A percentile compares a stretch with the other conserved stretches of the same genome.
These are phyloP conservation scores for Kryptopterus vitreolus DNA, from an alignment of 2,797 vertebrate genomes.

Conservation along the genomic window DNA sequence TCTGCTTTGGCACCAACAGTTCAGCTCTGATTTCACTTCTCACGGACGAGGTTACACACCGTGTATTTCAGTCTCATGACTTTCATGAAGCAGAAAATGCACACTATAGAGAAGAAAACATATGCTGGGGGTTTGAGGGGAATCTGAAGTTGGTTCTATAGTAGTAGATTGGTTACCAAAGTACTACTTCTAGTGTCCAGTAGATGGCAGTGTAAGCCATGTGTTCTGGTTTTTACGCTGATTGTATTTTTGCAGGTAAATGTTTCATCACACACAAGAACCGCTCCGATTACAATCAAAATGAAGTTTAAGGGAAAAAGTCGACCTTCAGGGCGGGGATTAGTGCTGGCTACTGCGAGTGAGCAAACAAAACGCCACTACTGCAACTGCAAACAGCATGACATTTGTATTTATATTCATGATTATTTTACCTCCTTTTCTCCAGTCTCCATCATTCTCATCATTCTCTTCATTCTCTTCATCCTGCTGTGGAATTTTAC, in stretches of 20 bases:
- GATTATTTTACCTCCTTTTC: background rate
- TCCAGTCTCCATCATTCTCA: slow-evolving; percentile 8
- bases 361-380: slow-evolving; percentile 47
- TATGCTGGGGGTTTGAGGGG: too few relatives aligned
- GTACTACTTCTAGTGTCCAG: slow-evolving; percentile 20
- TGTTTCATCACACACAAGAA: slow-evolving; percentile 80
- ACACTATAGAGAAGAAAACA: too few relatives aligned
- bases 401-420: background rate
- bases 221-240: background rate
- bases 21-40: slow-evolving; percentile 60
- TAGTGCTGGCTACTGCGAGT: slow-evolving; percentile 92
- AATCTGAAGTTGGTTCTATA: background rate
- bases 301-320: slow-evolving; percentile 91
- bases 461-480: slow-evolving; percentile 29
- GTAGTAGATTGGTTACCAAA: background rate
- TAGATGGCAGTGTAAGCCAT: slow-evolving; percentile 20
- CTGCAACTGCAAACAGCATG: too few relatives aligned
- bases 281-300: slow-evolving; percentile 75
- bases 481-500: slow-evolving; percentile 45
- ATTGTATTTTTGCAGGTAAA: slow-evolving; percentile 72
- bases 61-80: background rate
- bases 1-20: too few relatives aligned
- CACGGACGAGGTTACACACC: background rate
- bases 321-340: slow-evolving; percentile 84
- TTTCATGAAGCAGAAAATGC: background rate